Evolutionary conservation across 2,113 vertebrate genomes (phyloP).

Genomic region (Genyomyrus donnyi): DNA sequence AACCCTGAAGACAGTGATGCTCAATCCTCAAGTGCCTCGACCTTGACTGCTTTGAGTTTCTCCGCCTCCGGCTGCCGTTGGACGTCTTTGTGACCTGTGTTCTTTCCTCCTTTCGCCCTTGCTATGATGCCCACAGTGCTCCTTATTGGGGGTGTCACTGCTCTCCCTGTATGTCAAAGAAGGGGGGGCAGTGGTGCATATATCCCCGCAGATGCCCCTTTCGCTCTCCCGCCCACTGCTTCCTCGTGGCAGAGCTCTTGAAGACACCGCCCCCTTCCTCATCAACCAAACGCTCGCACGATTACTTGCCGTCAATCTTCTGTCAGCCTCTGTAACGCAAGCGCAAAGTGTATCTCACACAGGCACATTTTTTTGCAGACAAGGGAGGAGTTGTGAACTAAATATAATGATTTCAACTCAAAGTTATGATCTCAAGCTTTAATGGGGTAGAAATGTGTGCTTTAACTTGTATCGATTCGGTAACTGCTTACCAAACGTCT

Average conservation of each 20-base stretch:
- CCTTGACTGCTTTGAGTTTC: not conserved
- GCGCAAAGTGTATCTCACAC: not conserved
- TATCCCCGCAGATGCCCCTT: not conserved
- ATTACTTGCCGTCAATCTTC: not conserved
- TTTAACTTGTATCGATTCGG: not conserved
- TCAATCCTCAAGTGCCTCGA: not conserved
- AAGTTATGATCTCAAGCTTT: not conserved
- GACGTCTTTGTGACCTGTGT: not conserved
- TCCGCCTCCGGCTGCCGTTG: not conserved
- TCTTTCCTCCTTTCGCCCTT: not conserved
- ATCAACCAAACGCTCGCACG: not conserved
- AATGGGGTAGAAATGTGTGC: not conserved
- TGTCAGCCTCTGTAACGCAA: not conserved
- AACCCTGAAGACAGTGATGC: not conserved
- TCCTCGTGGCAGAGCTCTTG: not conserved
- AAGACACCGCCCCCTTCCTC: not conserved
- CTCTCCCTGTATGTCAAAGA: not conserved
- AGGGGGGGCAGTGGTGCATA: not conserved
- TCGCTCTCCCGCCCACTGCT: not conserved
- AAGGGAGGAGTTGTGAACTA: not conserved
- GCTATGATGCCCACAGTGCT: not conserved
- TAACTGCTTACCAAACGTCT: not conserved
- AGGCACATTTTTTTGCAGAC: not conserved
- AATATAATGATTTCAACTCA: not conserved
- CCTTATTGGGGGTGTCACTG: not conserved